Base-by-base conservation (phyloP, 2,113 vertebrate genomes). In the Opisthocomus hoazin region DNA sequence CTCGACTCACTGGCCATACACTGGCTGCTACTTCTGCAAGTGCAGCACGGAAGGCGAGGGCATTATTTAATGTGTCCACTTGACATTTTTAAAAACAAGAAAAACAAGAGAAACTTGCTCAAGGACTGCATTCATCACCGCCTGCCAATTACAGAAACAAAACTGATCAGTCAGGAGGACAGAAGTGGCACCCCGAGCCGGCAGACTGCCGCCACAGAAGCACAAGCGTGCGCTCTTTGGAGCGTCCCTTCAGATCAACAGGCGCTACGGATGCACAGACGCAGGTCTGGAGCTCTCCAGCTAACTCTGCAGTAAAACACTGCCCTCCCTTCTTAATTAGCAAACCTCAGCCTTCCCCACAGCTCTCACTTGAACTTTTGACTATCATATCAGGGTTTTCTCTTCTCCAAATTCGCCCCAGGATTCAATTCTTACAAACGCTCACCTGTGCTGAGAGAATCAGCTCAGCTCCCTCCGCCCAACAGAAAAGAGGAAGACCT, bases 111-210 rank as follows among this genome's bases (percentile, higher is more conserved):
- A 60, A 82, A 84, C 77, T 89, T 21, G 29, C 54, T 84, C 51
- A 82, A 94, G 81, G 84, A 94, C 94, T 95, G 61, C 57, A 95
- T 91, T 92, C 89, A 96, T 96, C 95, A 90, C 81, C 2, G 10
- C 69, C 89, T 93, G 93, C 66, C 90, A 95, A 95, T 95, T 90
- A 84, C 60, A 89, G 76, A 69, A 88, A 84, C 58, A 90, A 93
- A 93, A 54, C 88, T 46, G 54, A 90, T 93, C 94, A 58, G 43
- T 95, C 94, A 91, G 71, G 15, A 83, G 68, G 56, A 89, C 36
- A 43, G 21, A 66, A 71, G 82, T 7, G 19, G 58, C 73, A 79
- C 53, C 39, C 32, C 0, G 0, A 18, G 19, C 37, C 6, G 0
- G 61, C 77, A 71, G 56, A 80, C 30, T 8, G 16, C 34, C 0